Conservation (phyloP, 2,797 vertebrate species). For the Florisuga fusca region DNA sequence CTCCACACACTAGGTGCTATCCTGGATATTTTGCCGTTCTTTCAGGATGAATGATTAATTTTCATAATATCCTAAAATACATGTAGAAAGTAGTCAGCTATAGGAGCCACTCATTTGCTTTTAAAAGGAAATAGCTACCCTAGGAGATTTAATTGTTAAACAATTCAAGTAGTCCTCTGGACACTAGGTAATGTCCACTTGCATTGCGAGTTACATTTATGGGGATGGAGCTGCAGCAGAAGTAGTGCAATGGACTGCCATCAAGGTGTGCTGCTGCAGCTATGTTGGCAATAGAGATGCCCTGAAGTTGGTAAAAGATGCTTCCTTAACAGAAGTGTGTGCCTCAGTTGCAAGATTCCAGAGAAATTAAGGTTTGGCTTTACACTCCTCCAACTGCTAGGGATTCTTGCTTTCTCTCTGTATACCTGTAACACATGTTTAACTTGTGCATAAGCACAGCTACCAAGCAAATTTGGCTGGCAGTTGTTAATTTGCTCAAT, state of each 20-base stretch:
- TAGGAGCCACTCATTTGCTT: background rate
- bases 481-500: background rate
- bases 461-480: background rate
- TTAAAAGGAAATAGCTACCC: background rate
- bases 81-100: background rate
- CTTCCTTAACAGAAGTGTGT: background rate
- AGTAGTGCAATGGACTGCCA: background rate
- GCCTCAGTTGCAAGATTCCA: background rate
- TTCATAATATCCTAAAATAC: background rate
- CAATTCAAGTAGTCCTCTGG: background rate
- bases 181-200: background rate
- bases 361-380: background rate
- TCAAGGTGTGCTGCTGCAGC: background rate
- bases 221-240: background rate
- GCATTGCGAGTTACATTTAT: rapidly evolving
- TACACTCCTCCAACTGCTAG: background rate
- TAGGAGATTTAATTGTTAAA: background rate
- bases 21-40: background rate
- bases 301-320: background rate
- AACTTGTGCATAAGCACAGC: background rate
- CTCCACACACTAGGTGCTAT: background rate
- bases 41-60: background rate
- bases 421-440: background rate
- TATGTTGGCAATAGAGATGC: background rate
- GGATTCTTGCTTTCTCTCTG: background rate